Percentiles rank a stretch among this genome's conserved stretches.
Evolutionary conservation across 2,113 vertebrate species (phyloP).

Genomic region (Nothoprocta pentlandii): DNA sequence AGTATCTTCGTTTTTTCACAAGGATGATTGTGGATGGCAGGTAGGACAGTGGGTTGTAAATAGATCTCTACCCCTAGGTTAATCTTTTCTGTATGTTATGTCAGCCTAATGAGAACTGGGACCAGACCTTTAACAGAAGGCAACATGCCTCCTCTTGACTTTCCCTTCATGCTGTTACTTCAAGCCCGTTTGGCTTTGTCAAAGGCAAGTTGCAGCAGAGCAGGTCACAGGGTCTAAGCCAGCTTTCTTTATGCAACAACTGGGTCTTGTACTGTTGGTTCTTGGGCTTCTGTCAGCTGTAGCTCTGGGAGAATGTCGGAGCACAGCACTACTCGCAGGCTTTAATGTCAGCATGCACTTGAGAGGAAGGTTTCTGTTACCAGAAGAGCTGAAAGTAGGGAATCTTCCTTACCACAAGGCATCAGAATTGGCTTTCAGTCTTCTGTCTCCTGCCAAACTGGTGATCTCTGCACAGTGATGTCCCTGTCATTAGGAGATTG

Average conservation of each 20-base stretch:
- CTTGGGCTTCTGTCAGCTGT: neutral
- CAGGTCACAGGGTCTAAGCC: neutral
- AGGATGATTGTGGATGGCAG: conserved; percentile 89
- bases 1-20: conserved; percentile 92
- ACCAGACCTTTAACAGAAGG: neutral
- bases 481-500: neutral
- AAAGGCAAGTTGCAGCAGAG: neutral
- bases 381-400: rapidly evolving
- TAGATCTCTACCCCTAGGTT: neutral
- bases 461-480: neutral
- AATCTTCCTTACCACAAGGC: neutral
- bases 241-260: neutral
- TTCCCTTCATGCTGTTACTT: neutral
- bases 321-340: neutral
- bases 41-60: conserved; percentile 70
- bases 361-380: neutral
- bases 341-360: neutral
- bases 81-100: neutral
- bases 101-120: neutral
- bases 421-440: neutral
- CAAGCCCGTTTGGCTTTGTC: neutral
- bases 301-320: neutral
- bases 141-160: neutral
- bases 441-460: neutral
- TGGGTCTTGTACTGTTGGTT: neutral